Conservation (phyloP, 1,140 invertebrate genomes). For the Heliconius hermathena region DNA sequence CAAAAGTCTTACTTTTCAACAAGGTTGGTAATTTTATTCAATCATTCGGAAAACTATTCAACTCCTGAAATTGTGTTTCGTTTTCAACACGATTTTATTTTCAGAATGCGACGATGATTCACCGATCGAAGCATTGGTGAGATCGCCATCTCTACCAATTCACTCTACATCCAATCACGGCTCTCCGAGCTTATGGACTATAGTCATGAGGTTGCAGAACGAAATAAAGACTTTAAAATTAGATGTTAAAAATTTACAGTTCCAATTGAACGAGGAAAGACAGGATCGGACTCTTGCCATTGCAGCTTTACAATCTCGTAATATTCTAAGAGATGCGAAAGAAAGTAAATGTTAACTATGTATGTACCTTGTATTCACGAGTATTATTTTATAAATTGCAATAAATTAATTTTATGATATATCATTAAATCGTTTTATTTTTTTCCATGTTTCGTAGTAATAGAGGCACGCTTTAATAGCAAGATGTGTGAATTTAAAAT, state of each 20-base stretch:
- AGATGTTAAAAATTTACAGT: constrained; percentile 70
- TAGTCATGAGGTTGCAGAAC: constrained; percentile 74
- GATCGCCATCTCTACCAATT: constrained; percentile 77
- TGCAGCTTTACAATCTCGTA: constrained; percentile 70
- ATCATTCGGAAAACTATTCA: constrained; percentile 9
- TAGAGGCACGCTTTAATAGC: background rate
- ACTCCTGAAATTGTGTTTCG: background rate
- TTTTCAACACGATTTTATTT: constrained; percentile 53
- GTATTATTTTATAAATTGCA: constrained; percentile 34
- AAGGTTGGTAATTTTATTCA: constrained; percentile 60
- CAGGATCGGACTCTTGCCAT: constrained; percentile 78
- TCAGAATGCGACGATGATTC: constrained; percentile 79
- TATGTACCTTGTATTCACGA: constrained; percentile 9
- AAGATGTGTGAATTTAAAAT: no score
- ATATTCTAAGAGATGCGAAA: constrained; percentile 75
- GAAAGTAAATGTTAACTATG: constrained; percentile 76
- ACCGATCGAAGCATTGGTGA: constrained; percentile 68
- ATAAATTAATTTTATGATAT: constrained; percentile 29
- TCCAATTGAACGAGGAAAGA: constrained; percentile 76
- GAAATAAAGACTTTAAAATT: constrained; percentile 75
- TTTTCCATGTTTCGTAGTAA: background rate
- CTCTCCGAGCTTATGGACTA: constrained; percentile 70
- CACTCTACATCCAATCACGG: constrained; percentile 61
- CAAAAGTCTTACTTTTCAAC: constrained; percentile 24
- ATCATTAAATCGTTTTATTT: constrained; percentile 14